Percentiles rank a stretch among this genome's conserved stretches.
These are phyloP conservation scores for Dendrocincla tyrannina DNA, from an alignment of 2,797 vertebrate species.

Conservation along the genomic window DNA sequence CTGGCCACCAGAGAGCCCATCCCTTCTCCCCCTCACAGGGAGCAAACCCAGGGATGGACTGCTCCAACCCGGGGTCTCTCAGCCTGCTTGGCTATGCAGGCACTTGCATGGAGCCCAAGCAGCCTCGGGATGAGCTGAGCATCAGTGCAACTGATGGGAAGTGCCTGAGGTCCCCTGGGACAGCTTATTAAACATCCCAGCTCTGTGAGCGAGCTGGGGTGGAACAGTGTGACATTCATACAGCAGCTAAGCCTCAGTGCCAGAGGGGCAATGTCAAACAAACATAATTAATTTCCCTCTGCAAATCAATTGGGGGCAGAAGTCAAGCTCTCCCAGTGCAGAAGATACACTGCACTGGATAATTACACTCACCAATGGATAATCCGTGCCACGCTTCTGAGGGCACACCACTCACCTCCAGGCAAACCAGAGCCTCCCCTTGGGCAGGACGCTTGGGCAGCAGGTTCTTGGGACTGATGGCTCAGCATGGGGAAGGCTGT, in stretches of 20 bases:
- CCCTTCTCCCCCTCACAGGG: not conserved
- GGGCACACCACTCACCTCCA: not conserved
- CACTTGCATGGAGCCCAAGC: accelerated
- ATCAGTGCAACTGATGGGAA: not conserved
- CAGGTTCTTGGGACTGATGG: not conserved
- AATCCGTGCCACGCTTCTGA: accelerated
- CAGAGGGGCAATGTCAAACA: constrained; percentile 6
- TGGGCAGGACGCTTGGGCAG: not conserved
- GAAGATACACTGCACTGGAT: not conserved
- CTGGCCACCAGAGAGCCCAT: accelerated
- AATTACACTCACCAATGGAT: not conserved
- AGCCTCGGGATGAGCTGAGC: accelerated
- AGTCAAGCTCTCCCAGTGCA: not conserved
- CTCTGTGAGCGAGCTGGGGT: not conserved
- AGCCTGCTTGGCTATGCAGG: not conserved
- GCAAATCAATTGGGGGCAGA: constrained; percentile 39
- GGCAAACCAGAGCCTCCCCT: not conserved
- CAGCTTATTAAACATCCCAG: not conserved
- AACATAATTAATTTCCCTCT: constrained; percentile 32
- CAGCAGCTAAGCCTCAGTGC: not conserved
- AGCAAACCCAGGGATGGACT: accelerated
- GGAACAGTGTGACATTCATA: not conserved
- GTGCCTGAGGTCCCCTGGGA: not conserved
- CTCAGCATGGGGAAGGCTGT: not conserved
- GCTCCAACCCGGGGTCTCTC: not conserved